Percentiles rank a stretch among this genome's conserved stretches.
Evolutionary conservation across 1,140 invertebrate species (phyloP).

Genomic region (Hetaerina americana): DNA sequence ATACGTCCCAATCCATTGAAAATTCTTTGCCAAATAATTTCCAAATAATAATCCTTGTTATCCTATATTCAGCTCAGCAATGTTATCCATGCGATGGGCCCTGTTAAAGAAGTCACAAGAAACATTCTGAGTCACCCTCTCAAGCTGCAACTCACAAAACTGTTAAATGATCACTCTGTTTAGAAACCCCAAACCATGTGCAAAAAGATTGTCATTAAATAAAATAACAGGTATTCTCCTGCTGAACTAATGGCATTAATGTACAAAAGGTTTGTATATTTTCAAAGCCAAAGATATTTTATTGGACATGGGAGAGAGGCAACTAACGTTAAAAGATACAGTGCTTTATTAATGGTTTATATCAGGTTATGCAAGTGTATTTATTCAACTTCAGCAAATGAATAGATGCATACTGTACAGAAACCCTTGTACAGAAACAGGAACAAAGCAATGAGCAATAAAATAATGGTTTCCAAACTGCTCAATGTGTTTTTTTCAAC

Average conservation of each 20-base stretch:
- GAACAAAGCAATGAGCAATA: background rate
- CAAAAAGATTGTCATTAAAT: conserved; percentile 1
- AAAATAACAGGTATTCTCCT: background rate
- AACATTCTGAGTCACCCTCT: too few species aligned
- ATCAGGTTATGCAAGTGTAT: background rate
- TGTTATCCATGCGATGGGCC: background rate
- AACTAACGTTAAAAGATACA: background rate
- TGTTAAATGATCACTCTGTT: conserved; percentile 3
- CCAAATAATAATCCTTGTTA: too few species aligned
- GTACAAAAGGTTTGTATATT: conserved; percentile 17
- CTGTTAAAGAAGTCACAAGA: too few species aligned
- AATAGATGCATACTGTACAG: background rate
- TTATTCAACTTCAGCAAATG: background rate
- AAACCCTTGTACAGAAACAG: background rate
- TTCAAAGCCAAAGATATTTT: conserved; percentile 19
- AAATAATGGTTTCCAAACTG: background rate
- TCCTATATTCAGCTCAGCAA: too few species aligned
- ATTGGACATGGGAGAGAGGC: conserved; percentile 8
- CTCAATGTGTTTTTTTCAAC: background rate
- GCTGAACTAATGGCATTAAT: conserved; percentile 12
- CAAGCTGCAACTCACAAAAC: too few species aligned
- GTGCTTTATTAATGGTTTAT: background rate
- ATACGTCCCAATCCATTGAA: too few species aligned
- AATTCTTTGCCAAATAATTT: too few species aligned
- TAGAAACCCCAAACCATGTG: conserved; percentile 2